Evolutionary conservation across 2,888 invertebrate genomes (phyloP).

Genomic region (Salticus scenicus): DNA sequence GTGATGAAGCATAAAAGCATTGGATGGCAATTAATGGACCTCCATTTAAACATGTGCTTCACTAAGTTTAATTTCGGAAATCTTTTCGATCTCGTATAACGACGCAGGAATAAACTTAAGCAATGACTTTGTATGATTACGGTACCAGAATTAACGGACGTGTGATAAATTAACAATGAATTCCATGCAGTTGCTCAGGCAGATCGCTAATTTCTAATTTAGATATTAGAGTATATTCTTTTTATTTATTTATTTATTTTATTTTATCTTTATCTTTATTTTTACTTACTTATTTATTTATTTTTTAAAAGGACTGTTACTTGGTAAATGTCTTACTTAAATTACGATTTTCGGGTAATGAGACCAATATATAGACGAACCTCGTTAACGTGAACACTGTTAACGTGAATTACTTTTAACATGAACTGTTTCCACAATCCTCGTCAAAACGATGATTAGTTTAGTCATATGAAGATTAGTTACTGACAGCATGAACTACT

Average conservation of each 20-base stretch:
- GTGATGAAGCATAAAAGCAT: conserved; percentile 58
- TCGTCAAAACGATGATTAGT: too few relatives aligned
- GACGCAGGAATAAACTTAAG: conserved; percentile 29
- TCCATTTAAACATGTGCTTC: conserved; percentile 68
- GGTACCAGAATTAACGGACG: conserved; percentile 34
- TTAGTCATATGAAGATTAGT: too few relatives aligned
- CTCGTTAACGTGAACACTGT: too few relatives aligned
- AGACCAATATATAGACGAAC: background rate
- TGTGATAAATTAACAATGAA: conserved; percentile 57
- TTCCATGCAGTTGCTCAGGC: background rate
- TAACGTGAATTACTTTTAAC: too few relatives aligned
- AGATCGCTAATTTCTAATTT: conserved; percentile 15
- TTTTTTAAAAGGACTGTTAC: background rate
- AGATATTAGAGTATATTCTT: too few relatives aligned
- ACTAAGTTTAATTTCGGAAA: conserved; percentile 66
- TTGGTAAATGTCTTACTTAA: background rate
- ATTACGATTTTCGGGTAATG: background rate
- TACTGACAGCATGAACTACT: too few relatives aligned
- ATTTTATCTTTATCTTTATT: too few relatives aligned
- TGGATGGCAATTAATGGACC: conserved; percentile 64
- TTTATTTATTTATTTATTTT: too few relatives aligned
- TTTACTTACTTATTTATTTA: too few relatives aligned
- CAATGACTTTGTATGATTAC: conserved; percentile 41
- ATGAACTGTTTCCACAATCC: too few relatives aligned
- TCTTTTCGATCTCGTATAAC: conserved; percentile 41